Conservation (phyloP, 2,888 invertebrate genomes). For the Linnaemya vulpina region DNA sequence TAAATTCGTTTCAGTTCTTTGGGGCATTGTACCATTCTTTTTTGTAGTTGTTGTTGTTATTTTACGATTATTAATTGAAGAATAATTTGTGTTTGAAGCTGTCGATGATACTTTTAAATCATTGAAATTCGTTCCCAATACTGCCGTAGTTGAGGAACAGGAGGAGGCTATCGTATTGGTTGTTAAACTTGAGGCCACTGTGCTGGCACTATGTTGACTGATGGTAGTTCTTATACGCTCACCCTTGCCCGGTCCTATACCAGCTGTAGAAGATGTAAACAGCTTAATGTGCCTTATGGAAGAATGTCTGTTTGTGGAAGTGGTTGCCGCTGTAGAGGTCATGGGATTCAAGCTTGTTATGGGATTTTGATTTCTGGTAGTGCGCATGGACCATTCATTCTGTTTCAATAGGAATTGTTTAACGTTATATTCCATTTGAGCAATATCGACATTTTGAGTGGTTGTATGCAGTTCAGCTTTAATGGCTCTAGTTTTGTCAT, state of each 20-base stretch:
- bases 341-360: constrained; percentile 18
- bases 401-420: constrained; percentile 88
- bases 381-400: constrained; percentile 83
- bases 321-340: constrained; percentile 13
- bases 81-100: constrained; percentile 23
- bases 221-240: constrained; percentile 76
- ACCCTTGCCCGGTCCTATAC: constrained; percentile 78
- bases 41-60: constrained; percentile 22
- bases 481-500: constrained; percentile 78
- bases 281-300: constrained; percentile 75
- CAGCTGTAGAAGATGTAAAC: constrained; percentile 66
- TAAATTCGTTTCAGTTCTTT: constrained; percentile 83
- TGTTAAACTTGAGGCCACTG: constrained; percentile 46
- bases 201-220: constrained; percentile 46
- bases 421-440: constrained; percentile 90
- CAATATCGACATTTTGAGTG: constrained; percentile 85
- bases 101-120: constrained; percentile 43
- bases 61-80: constrained; percentile 36
- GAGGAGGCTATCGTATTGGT: constrained; percentile 7
- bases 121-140: constrained; percentile 47
- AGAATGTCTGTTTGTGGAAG: constrained; percentile 30
- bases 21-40: constrained; percentile 75
- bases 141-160: neutral
- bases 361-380: constrained; percentile 59
- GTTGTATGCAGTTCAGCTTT: constrained; percentile 80